phyloP scores from a whole-genome alignment of 1,140 invertebrate species.

The Gryon sp. region DNA sequence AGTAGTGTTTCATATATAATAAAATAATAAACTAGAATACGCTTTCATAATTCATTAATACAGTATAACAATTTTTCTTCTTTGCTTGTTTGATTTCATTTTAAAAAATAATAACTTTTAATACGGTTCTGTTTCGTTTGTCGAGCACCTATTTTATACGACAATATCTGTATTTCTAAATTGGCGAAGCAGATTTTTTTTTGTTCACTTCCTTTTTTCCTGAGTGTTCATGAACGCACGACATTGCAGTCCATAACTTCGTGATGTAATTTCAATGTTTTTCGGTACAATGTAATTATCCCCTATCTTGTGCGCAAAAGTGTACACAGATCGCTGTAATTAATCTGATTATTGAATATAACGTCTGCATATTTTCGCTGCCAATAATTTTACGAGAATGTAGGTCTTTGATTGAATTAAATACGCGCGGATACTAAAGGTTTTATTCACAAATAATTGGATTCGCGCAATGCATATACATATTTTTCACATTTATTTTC shows the following conservation, averaged over 20 bases:
- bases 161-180: background rate
- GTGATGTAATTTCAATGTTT: conserved; percentile 25
- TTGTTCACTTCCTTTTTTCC: conserved; percentile 1
- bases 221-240: background rate
- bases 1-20: no score
- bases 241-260: conserved; percentile 11
- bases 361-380: conserved; percentile 3
- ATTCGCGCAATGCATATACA: background rate
- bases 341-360: conserved; percentile 23
- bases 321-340: conserved; percentile 6
- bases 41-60: no score
- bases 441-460: background rate
- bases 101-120: no score
- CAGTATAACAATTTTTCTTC: no score
- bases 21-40: no score
- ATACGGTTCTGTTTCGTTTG: background rate
- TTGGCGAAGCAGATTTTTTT: background rate
- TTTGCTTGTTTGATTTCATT: no score
- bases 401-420: background rate
- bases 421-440: background rate
- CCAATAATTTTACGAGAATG: background rate
- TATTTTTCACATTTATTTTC: no score
- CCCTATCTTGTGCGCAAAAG: conserved; percentile 13
- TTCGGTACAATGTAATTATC: conserved; percentile 22
- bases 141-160: background rate